Percentiles rank a stretch among this genome's conserved stretches.
These are phyloP conservation scores for Synanthedon andrenaeformis DNA, from an alignment of 2,888 invertebrate genomes.

Conservation along the genomic window DNA sequence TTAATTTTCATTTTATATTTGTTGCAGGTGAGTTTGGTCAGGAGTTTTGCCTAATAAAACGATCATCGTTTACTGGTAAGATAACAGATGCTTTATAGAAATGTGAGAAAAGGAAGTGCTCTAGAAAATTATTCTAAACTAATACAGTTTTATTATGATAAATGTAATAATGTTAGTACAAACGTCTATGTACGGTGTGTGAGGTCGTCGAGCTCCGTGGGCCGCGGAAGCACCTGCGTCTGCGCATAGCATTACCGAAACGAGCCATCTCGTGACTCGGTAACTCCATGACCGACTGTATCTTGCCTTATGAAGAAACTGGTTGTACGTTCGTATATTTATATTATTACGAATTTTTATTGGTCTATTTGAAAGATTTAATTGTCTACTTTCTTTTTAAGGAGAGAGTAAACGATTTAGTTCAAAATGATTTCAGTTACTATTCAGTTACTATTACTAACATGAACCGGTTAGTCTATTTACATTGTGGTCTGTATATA, in stretches of 20 bases:
- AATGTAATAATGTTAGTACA: slow-evolving; percentile 1
- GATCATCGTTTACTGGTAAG: slow-evolving; percentile 4
- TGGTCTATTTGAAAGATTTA: background rate
- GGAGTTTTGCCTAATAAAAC: slow-evolving; percentile 1
- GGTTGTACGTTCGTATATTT: slow-evolving; percentile 4
- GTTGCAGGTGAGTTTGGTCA: slow-evolving; percentile 32
- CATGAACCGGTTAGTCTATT: no score
- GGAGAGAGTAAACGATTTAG: no score
- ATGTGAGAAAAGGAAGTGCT: no score
- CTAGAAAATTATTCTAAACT: no score
- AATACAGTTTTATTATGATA: no score
- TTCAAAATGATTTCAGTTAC: no score
- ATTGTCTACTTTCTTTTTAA: no score
- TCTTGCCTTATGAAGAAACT: slow-evolving; percentile 11
- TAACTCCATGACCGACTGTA: slow-evolving; percentile 2
- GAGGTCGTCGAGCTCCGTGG: slow-evolving; percentile 21
- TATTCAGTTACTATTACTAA: no score
- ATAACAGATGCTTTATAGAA: background rate
- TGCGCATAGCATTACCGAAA: slow-evolving; percentile 28
- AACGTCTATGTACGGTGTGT: slow-evolving; percentile 6
- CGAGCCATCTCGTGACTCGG: slow-evolving; percentile 8
- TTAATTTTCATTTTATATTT: slow-evolving; percentile 26
- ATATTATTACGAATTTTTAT: background rate
- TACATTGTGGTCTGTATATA: no score
- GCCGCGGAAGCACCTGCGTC: slow-evolving; percentile 38